phyloP scores from a whole-genome alignment of 2,113 vertebrate species.

The Gnathonemus echidnorhynchus region DNA sequence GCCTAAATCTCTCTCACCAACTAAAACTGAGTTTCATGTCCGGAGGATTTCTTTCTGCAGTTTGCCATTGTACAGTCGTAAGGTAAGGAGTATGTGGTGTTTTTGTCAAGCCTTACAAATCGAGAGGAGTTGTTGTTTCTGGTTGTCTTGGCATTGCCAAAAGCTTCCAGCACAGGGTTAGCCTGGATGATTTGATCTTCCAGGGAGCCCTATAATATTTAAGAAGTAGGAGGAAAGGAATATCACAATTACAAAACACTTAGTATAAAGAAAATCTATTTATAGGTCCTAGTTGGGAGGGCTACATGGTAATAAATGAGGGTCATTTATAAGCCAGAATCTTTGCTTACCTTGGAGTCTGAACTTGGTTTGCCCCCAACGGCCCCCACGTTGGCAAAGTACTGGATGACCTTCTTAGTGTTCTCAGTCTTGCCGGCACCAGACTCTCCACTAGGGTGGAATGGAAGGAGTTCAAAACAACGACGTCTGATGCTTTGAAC shows the following conservation, averaged over 20 bases:
- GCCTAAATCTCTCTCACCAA: neutral
- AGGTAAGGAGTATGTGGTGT: neutral
- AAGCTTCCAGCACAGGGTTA: slow-evolving; percentile 68
- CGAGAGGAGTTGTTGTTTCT: slow-evolving; percentile 76
- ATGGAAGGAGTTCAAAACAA: neutral
- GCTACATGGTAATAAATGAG: neutral
- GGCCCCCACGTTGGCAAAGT: slow-evolving; percentile 76
- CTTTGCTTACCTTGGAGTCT: slow-evolving; percentile 54
- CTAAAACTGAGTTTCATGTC: neutral
- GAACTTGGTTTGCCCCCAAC: slow-evolving; percentile 63
- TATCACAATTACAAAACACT: neutral
- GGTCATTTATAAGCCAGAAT: neutral
- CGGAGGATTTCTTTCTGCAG: neutral
- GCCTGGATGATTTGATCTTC: slow-evolving; percentile 73
- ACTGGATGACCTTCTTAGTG: slow-evolving; percentile 80
- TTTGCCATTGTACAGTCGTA: neutral
- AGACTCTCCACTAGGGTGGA: slow-evolving; percentile 67
- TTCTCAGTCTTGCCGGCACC: slow-evolving; percentile 80
- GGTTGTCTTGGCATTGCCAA: slow-evolving; percentile 71
- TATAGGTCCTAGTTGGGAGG: neutral
- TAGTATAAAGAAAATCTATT: neutral
- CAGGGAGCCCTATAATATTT: slow-evolving; percentile 54
- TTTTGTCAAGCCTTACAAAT: slow-evolving; percentile 55
- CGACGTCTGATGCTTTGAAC: neutral
- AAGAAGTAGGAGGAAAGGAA: neutral